A percentile compares a stretch with the other conserved stretches of the same genome.
These are phyloP conservation scores for Mythimna loreyi DNA, from an alignment of 2,888 invertebrate genomes.

Conservation along the genomic window DNA sequence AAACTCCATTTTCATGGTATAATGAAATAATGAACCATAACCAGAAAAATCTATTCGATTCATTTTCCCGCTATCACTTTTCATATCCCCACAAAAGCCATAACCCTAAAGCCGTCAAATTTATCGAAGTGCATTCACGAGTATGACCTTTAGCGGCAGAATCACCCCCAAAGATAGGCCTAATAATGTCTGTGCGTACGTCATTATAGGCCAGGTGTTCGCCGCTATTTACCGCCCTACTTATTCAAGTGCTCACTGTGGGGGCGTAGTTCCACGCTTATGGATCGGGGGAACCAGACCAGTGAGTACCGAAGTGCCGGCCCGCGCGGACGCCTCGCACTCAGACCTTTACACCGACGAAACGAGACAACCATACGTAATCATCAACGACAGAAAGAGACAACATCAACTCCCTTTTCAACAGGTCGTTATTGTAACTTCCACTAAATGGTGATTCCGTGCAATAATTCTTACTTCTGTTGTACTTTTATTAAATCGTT, in stretches of 20 bases:
- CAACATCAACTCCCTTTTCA: conserved; percentile 81
- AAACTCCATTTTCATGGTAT: background rate
- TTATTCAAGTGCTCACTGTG: conserved; percentile 81
- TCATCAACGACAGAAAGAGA: conserved; percentile 78
- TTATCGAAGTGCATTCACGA: conserved; percentile 48
- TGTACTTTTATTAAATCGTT: conserved; percentile 78
- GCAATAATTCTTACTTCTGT: conserved; percentile 83
- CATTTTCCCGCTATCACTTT: background rate
- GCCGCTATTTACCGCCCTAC: conserved; percentile 86
- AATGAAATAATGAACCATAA: background rate
- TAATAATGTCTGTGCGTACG: conserved; percentile 74
- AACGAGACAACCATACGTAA: conserved; percentile 80
- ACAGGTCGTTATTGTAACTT: conserved; percentile 89
- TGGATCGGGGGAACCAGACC: conserved; percentile 83
- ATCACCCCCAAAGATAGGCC: conserved; percentile 64
- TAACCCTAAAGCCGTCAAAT: background rate
- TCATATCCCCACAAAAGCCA: background rate
- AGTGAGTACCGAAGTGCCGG: conserved; percentile 85
- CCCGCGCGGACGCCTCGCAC: conserved; percentile 84
- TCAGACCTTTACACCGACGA: conserved; percentile 62
- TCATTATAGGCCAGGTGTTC: conserved; percentile 83
- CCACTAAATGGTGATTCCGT: conserved; percentile 86
- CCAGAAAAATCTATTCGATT: background rate
- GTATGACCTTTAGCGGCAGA: conserved; percentile 59
- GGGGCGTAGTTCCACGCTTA: conserved; percentile 83